These are phyloP conservation scores for Urocynchramus pylzowi DNA, from an alignment of 2,113 vertebrate species.

Conservation along the genomic window DNA sequence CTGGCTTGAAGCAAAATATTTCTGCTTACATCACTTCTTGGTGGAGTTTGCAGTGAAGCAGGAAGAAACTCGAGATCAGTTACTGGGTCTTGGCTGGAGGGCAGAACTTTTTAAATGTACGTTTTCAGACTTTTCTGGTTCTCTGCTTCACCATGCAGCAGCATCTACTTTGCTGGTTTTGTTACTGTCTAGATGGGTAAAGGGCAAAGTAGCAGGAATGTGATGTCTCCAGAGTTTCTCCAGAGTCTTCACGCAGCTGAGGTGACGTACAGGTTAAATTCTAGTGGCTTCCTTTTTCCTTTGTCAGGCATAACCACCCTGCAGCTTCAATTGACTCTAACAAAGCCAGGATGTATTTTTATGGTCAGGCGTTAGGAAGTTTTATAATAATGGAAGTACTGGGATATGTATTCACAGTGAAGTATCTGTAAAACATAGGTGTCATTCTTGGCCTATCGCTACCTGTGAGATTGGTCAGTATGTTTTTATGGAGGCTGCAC, in stretches of 20 bases:
- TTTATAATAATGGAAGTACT: background rate
- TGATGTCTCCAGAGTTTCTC: background rate
- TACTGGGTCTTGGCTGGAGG: background rate
- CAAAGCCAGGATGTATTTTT: background rate
- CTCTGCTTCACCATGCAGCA: background rate
- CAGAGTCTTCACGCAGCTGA: background rate
- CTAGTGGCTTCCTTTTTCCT: background rate
- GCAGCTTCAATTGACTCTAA: background rate
- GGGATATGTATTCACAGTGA: background rate
- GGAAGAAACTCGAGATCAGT: background rate
- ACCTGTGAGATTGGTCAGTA: background rate
- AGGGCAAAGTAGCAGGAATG: background rate
- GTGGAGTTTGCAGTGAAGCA: background rate
- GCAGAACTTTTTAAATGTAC: background rate
- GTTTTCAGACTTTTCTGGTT: background rate
- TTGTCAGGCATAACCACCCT: background rate
- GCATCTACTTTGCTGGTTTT: background rate
- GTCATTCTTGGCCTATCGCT: background rate
- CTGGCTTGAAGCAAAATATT: conserved; percentile 20
- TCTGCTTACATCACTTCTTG: background rate
- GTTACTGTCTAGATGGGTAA: background rate
- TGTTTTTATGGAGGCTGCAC: background rate
- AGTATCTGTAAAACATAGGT: background rate
- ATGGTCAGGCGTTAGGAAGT: background rate
- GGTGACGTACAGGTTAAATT: background rate